These are phyloP conservation scores for Drosophila stalkeri DNA, from an alignment of 2,888 invertebrate genomes.

Conservation along the genomic window DNA sequence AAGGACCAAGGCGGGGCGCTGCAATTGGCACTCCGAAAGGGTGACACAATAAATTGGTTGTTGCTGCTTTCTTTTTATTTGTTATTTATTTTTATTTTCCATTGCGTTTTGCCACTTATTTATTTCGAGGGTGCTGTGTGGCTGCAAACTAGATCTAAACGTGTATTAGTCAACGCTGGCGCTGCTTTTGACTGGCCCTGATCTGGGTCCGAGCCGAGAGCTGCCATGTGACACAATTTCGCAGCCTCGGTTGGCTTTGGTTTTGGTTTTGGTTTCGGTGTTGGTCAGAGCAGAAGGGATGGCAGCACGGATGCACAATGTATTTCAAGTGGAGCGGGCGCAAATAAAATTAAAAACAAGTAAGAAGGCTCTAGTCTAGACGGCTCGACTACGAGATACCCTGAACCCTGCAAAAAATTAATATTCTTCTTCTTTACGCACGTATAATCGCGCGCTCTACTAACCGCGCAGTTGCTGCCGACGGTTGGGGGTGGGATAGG, in stretches of 20 bases:
- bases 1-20: not conserved
- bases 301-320: constrained; percentile 63
- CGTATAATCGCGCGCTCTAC: too few relatives aligned
- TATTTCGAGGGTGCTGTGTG: constrained; percentile 4
- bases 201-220: constrained; percentile 58
- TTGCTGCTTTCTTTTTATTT: constrained; percentile 5
- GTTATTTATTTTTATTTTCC: constrained; percentile 1
- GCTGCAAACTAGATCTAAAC: constrained; percentile 62
- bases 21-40: constrained; percentile 56
- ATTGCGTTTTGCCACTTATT: not conserved
- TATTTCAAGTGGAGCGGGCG: constrained; percentile 78
- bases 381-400: too few relatives aligned
- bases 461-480: too few relatives aligned
- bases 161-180: constrained; percentile 67
- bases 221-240: constrained; percentile 67
- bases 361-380: too few relatives aligned
- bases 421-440: too few relatives aligned
- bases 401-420: too few relatives aligned
- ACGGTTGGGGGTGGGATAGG: too few relatives aligned
- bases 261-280: constrained; percentile 32
- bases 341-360: constrained; percentile 76
- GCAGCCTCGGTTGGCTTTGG: constrained; percentile 40
- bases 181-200: constrained; percentile 69
- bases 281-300: constrained; percentile 13
- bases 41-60: constrained; percentile 53